Conservation (phyloP, 2,797 vertebrate species). For the Peromyscus aztecus region DNA sequence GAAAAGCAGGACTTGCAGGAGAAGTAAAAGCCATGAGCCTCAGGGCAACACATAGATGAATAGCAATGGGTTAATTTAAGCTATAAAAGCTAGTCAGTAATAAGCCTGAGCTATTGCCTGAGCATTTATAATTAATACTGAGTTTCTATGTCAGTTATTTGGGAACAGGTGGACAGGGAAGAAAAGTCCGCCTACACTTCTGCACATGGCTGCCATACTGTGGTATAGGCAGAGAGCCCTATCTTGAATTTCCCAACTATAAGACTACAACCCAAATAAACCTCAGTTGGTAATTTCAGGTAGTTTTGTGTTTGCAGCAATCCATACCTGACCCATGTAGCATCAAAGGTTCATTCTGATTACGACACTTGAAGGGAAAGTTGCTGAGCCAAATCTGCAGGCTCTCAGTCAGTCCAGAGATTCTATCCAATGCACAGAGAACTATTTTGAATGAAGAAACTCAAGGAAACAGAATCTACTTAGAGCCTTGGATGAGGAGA, state of each 20-base stretch:
- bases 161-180: too few relatives aligned
- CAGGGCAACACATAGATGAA: too few relatives aligned
- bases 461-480: accelerated
- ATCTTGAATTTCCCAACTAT: neutral
- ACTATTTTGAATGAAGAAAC: neutral
- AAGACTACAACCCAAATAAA: neutral
- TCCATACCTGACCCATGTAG: neutral
- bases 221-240: neutral
- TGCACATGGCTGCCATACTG: neutral
- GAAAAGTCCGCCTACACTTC: too few relatives aligned
- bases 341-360: neutral
- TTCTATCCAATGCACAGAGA: neutral
- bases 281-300: neutral
- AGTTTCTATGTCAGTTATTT: too few relatives aligned
- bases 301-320: neutral
- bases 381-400: neutral
- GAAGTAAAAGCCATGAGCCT: too few relatives aligned
- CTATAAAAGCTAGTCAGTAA: too few relatives aligned
- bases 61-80: too few relatives aligned
- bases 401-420: neutral
- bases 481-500: neutral
- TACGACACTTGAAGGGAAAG: neutral
- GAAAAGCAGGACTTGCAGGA: too few relatives aligned
- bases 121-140: too few relatives aligned
- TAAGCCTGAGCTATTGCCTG: too few relatives aligned